Conservation (phyloP, 2,888 invertebrate species). For the Brassicogethes aeneus region DNA sequence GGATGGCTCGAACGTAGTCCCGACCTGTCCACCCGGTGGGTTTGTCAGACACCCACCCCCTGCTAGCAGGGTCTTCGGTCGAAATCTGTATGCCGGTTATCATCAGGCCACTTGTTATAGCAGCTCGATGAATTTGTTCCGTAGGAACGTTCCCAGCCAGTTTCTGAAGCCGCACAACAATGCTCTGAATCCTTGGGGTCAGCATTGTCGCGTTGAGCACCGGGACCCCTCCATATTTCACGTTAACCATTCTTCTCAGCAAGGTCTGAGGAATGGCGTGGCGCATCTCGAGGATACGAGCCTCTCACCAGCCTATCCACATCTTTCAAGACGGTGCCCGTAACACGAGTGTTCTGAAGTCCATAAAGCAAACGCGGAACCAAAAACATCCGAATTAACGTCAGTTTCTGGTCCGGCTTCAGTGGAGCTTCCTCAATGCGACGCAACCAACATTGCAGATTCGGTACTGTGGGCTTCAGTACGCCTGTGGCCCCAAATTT, state of each 20-base stretch:
- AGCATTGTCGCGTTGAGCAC: neutral
- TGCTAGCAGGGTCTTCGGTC: slow-evolving; percentile 5
- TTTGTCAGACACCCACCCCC: slow-evolving; percentile 2
- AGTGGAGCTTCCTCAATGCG: slow-evolving; percentile 25
- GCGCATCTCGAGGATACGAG: slow-evolving; percentile 10
- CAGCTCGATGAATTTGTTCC: neutral
- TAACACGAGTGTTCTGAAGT: slow-evolving; percentile 24
- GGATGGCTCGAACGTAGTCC: slow-evolving; percentile 18
- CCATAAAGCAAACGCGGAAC: slow-evolving; percentile 29
- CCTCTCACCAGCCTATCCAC: slow-evolving; percentile 28
- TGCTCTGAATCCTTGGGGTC: neutral
- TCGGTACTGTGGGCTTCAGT: neutral
- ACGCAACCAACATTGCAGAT: slow-evolving; percentile 20
- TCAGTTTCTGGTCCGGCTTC: slow-evolving; percentile 33
- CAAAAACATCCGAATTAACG: slow-evolving; percentile 25
- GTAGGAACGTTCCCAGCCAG: slow-evolving; percentile 1
- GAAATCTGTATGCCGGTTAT: slow-evolving; percentile 1
- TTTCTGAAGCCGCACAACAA: neutral
- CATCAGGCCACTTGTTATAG: neutral
- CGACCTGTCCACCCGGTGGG: slow-evolving; percentile 20
- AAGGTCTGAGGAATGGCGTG: slow-evolving; percentile 4
- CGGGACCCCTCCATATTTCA: neutral
- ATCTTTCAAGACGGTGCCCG: slow-evolving; percentile 15
- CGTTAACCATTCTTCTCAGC: neutral
- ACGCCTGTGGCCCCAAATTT: neutral